Percentiles rank a stretch among this genome's conserved stretches.
These are phyloP conservation scores for Esox lucius DNA, from an alignment of 2,797 vertebrate genomes.

Conservation along the genomic window DNA sequence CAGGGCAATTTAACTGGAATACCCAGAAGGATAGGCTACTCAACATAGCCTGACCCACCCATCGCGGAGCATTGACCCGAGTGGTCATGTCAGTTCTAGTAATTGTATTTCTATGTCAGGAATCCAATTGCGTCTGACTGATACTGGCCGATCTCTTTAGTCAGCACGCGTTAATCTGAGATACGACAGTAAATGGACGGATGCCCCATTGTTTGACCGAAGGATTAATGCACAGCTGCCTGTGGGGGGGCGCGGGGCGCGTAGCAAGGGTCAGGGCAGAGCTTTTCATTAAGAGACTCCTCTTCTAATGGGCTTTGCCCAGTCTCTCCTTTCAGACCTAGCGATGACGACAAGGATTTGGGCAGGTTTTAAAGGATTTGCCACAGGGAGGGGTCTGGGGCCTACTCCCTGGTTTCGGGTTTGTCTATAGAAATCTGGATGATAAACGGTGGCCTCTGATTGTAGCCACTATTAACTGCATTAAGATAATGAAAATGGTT, in stretches of 20 bases:
- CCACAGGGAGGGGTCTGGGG: neutral
- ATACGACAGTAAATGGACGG: neutral
- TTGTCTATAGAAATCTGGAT: neutral
- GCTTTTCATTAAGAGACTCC: neutral
- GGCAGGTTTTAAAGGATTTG: neutral
- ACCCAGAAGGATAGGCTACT: neutral
- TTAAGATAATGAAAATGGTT: neutral
- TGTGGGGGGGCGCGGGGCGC: no score
- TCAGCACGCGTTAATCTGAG: neutral
- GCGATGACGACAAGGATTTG: neutral
- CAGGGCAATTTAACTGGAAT: neutral
- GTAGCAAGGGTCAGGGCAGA: neutral
- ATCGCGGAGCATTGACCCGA: neutral
- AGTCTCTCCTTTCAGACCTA: neutral
- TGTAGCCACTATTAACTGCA: neutral
- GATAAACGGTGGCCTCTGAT: neutral
- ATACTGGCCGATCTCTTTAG: neutral
- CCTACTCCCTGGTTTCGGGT: neutral
- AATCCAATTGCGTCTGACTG: neutral
- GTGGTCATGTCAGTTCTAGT: neutral
- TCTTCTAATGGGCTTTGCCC: neutral
- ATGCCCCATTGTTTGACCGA: neutral
- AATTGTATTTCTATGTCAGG: neutral
- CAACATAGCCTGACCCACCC: neutral
- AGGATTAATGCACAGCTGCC: neutral